Evolutionary conservation across 2,888 invertebrate genomes (phyloP), one percentile per base, ranked within the genome.

Genomic region (Agriopis leucophaearia): DNA sequence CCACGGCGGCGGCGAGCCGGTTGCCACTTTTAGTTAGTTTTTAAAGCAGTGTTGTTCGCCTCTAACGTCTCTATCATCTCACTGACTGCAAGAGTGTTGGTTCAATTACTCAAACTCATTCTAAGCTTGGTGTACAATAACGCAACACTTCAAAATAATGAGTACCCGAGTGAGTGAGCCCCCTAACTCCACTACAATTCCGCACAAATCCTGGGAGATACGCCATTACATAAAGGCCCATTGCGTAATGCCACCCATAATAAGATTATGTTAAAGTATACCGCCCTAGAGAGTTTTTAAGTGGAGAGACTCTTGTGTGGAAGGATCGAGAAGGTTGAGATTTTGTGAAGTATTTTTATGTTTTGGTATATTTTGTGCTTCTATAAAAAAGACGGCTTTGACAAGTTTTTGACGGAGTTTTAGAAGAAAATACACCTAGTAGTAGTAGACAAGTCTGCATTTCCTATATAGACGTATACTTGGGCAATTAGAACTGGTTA

Each of bases 261-360:
- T 61, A 64, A 60, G 64, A 69, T 69, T 69, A 69, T 69, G 54
- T 40, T 56, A 45, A 64, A 63, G 62, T 63, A 68, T 55, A 40
- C 38, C 52, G 9, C 66, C 56, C 50, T 18, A 4, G 54, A 51
- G 65, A 66, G 42, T 55, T 63, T 63, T 68, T 63, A 63, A 63
- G 66, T 58, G 58, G 64, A 16, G 0, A 27, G 8, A 47, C 44
- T 13, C 59, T 65, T 54, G 51, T 59, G 52, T 45, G 64, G 57
- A 36, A 36, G 35, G 56, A 8, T 64, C 45, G 18, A 15, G 44
- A 35, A 51, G 52, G 47, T 52, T 35, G 50, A 64, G 12, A 35
- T 35, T 55, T 56, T 18, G 55, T 44, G 18, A 55, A 55, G 55
- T 55, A 18, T 54, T 38, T 38, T 16, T 27, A 52, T 36, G 35